A percentile compares a stretch with the other conserved stretches of the same genome.
These are phyloP conservation scores for Morpho helenor DNA, from an alignment of 2,888 invertebrate species.

Conservation along the genomic window DNA sequence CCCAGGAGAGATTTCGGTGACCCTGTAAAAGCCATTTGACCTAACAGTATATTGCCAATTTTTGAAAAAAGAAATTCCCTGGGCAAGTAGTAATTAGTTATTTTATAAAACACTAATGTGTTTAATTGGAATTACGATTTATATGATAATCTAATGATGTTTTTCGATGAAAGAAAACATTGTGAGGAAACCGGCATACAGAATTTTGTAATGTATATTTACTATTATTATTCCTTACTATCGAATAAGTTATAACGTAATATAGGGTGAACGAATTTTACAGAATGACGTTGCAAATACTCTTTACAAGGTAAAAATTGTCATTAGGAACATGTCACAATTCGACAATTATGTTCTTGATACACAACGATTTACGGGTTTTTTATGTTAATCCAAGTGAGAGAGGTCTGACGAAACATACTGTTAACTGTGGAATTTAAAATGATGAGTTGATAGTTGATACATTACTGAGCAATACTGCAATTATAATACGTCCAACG, in stretches of 20 bases:
- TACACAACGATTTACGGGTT: not conserved
- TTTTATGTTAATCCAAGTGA: conserved; percentile 1
- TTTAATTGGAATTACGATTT: not conserved
- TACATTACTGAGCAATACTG: not conserved
- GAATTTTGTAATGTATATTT: not conserved
- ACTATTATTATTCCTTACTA: no score
- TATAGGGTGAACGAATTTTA: no score
- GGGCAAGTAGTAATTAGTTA: no score
- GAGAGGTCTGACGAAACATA: conserved; percentile 2
- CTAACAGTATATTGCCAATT: no score
- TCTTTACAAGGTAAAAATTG: conserved; percentile 3
- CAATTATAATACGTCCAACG: conserved; percentile 1
- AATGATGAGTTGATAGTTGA: not conserved
- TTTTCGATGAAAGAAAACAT: not conserved
- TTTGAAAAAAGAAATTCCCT: no score
- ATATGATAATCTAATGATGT: no score
- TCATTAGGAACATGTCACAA: conserved; percentile 3
- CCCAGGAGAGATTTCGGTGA: no score
- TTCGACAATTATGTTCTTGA: not conserved
- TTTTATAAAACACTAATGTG: not conserved
- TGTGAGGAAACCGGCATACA: no score
- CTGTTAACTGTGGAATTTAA: not conserved
- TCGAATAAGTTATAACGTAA: no score
- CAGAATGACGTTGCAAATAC: no score
- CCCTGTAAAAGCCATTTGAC: no score